Base-by-base conservation (phyloP, 2,888 invertebrate genomes). In the Andrena camellia region DNA sequence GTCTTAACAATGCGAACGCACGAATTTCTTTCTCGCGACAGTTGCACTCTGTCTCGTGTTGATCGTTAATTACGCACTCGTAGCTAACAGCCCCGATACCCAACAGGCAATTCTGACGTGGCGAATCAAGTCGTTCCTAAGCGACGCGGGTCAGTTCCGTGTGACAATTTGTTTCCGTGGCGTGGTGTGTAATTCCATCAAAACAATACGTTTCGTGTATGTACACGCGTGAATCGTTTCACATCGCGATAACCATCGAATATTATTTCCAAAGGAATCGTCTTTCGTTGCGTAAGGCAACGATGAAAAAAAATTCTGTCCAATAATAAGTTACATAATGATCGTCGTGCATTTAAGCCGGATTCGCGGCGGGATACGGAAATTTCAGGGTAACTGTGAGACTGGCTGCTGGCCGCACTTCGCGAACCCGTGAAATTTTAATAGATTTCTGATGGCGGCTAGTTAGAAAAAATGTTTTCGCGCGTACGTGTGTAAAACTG, bases 241-340 rank as follows among this genome's bases (percentile, higher is more conserved):
- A 26, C 52, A 13, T 31, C 6, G 59, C 20, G 35, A 31, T 31
- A 52, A 2, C 35, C 6, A 17, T 20, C 26, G 62, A 78, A 29
- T 57, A 67, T 59, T 50, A 60, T 81, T 67, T 42, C 5, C 1
- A 48, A 72, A 59, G 42, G 60, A 71, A 76, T 70, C 70, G 4
- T 64, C 50, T 13, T 6, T n/a, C 17, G 17, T 4, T 66, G 59
- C 35, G 17, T 59, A 71, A 42, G 17, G 13, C 54, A 66, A 54
- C 50, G 13, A 74, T 64, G 52, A 70, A 57, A 70, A 70, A 75
- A 68, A 75, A 70, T 80, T 75, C 29, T 75, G 70, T 68, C 10
- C 31, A 50, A 71, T 26, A 57, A 68, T 84, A 59, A 72, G 72
- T 86, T 86, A 76, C n/a, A 2, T 78, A 86, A 86, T 26, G 2